These are phyloP conservation scores for Tor tambroides DNA, from an alignment of 2,113 vertebrate species.

Conservation along the genomic window DNA sequence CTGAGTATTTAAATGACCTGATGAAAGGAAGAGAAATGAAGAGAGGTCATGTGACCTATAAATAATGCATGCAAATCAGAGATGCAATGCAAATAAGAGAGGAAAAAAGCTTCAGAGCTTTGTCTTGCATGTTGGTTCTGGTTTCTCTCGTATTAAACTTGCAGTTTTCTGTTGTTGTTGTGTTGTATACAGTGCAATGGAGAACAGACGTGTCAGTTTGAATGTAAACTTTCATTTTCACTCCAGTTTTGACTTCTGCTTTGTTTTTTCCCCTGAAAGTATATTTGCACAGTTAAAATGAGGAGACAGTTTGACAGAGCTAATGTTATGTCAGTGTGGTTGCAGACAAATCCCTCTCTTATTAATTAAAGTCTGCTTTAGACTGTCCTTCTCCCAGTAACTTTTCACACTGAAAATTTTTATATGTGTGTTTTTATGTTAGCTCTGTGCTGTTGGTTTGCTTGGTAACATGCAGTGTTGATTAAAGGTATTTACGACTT, in stretches of 20 bases:
- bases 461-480: too few relatives aligned
- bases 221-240: slow-evolving; percentile 1
- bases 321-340: slow-evolving; percentile 54
- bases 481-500: not conserved
- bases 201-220: slow-evolving; percentile 21
- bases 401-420: slow-evolving; percentile 2
- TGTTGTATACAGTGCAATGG: not conserved
- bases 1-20: slow-evolving; percentile 17
- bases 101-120: not conserved
- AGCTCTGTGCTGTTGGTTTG: slow-evolving; percentile 19
- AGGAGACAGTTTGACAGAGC: slow-evolving; percentile 62
- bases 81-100: slow-evolving; percentile 40
- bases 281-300: slow-evolving; percentile 65
- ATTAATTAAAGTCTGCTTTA: slow-evolving; percentile 62
- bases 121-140: slow-evolving; percentile 12
- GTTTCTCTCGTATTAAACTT: slow-evolving; percentile 25
- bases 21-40: slow-evolving; percentile 26
- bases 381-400: slow-evolving; percentile 42
- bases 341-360: slow-evolving; percentile 57
- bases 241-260: slow-evolving; percentile 47
- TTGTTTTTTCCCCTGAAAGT: slow-evolving; percentile 69
- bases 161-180: not conserved
- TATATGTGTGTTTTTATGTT: slow-evolving; percentile 30
- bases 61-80: slow-evolving; percentile 45
- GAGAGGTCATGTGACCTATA: slow-evolving; percentile 35